Evolutionary conservation across 2,797 vertebrate species (phyloP).

Genomic region (Liasis olivaceus): DNA sequence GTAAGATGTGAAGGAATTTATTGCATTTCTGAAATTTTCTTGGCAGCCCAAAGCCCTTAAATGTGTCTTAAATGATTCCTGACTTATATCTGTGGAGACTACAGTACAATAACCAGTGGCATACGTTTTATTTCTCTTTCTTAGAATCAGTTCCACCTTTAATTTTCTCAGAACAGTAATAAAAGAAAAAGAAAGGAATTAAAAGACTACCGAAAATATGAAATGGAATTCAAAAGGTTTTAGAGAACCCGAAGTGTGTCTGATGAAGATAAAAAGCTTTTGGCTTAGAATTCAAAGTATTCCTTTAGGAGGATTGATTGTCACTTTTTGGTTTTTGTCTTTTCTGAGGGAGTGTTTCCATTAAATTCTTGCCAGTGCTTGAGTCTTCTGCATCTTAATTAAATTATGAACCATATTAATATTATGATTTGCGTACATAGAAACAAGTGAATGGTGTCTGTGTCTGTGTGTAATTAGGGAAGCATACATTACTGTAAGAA

Average conservation of each 20-base stretch:
- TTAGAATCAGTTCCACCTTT: neutral
- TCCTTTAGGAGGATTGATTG: neutral
- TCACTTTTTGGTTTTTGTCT: neutral
- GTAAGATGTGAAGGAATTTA: neutral
- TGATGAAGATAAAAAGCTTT: neutral
- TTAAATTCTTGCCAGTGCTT: neutral
- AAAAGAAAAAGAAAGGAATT: slow-evolving; percentile 10
- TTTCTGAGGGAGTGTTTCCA: neutral
- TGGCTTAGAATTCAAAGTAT: slow-evolving; percentile 21
- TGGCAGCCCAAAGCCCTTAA: neutral
- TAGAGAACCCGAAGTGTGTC: slow-evolving; percentile 25
- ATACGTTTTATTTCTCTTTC: neutral
- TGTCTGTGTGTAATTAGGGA: neutral
- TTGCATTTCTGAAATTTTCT: neutral
- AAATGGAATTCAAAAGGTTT: slow-evolving; percentile 8
- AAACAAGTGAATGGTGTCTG: neutral
- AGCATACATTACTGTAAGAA: neutral
- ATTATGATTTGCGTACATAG: neutral
- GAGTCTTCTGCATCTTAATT: neutral
- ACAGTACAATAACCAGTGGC: neutral
- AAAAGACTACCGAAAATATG: neutral
- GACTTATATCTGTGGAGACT: neutral
- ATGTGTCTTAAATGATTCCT: neutral
- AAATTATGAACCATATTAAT: neutral
- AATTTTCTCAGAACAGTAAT: slow-evolving; percentile 1